Base-by-base conservation (phyloP, 30 jellyfish, hydroid and myxozoan species). In the Cassiopea xamachana region DNA sequence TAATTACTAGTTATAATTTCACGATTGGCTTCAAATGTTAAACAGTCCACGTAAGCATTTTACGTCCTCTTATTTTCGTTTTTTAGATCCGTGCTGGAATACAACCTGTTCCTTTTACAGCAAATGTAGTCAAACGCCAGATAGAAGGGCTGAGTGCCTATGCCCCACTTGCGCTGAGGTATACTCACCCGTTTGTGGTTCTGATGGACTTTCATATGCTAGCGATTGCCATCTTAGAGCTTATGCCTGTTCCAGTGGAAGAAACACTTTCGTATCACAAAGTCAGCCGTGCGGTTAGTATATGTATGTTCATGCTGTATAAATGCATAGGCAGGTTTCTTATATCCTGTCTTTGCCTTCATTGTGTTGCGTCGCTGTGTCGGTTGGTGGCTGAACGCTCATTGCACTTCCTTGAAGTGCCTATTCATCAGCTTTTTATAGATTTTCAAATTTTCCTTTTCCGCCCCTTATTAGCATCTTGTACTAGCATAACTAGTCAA, bases 111-210 rank as follows among this genome's bases (percentile, higher is more conserved):
- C 45, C 4, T 58, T 39, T 59, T 77, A 91, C 58, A 83, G 86
- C 5, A 82, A 19, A 46, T 94, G 98, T 59, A 15, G 73, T 58
- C 74, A 79, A 7, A 77, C 73, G 12, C 73, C 86, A n/a, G 92
- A 94, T 58, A 59, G 84, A 1, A 60, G 86, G 19, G 87, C 96
- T 45, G 91, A 94, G 72, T 94, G 98, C 60, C 64, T 81, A 45
- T 96, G 99, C 74, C 93, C 91, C 69, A n/a, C 59, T 46, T 96
- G 99, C 68, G 60, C 68, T 1, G 91, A 69, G 2, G 19, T 2
- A 17, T 92, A 88, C 84, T 43, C 81, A 75, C 98, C 98, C 12
- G 93, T 96, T 0, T 96, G 99, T 89, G 99, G 97, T 39, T 67
- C 94, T 60, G 93, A 96, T 92, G 97, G 95, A 6, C 59, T 69